Evolutionary conservation across 2,797 vertebrate genomes (phyloP), one percentile per base, ranked within the genome.

Genomic region (Zenarchopterus dispar): DNA sequence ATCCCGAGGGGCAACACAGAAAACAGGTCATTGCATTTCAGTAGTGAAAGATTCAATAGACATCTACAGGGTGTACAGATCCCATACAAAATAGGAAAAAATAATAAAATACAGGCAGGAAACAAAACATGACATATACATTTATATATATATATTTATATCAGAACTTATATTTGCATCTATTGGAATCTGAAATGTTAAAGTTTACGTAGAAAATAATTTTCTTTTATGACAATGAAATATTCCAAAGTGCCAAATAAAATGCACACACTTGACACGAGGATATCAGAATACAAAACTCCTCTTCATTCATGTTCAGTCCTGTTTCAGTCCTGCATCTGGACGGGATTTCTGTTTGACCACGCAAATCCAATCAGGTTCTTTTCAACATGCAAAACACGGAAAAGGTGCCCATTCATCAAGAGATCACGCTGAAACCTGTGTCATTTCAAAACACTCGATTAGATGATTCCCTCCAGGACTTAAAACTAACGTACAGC

Each of bases 21-120:
- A 92, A 92, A 93, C 90, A 90, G 91, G 90, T 92, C 90, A 91
- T 93, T 93, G 92, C 92, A 92, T 93, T 91, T 93, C 87, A 80
- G 85, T 88, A 78, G 90, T 89, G 92, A 93, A 92, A 91, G 87
- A 88, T 86, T 88, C 81, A 68, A 89, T 75, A 67, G 73, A 89
- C 86, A 91, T 87, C 89, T 84, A 91, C 84, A 89, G 85, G 84
- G 89, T 88, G 84, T 89, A 89, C 89, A 89, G 84, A 77, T 92
- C 85, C 58, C 78, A 89, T 92, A 92, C 78, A 91, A 91, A 92
- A 89, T 78, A 88, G 84, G 84, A 80, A 54, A 59, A n/a, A 87
- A 85, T 78, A 84, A 90, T 77, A 87, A 90, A 88, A 90, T 86
- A 91, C 88, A 90, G 75, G 81, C 87, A 89, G 84, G 84, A 88